phyloP scores from a whole-genome alignment of 37 sponge, comb jelly and placozoan genomes.

The Crambe crambe region DNA sequence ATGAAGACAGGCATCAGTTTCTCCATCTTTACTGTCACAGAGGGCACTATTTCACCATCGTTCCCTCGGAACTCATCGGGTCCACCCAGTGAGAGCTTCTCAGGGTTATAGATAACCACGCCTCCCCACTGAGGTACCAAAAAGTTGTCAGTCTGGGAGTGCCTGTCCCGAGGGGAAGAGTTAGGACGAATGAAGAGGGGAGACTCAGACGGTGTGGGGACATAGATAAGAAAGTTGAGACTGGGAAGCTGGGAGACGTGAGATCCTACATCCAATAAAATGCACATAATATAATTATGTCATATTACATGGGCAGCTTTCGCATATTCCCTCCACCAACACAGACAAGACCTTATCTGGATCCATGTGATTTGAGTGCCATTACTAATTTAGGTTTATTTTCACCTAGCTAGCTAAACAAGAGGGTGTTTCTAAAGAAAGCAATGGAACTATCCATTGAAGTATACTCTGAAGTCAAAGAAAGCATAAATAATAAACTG shows the following conservation, averaged over 20 bases:
- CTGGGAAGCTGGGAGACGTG: slow-evolving; percentile 75
- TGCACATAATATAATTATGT: too few species aligned
- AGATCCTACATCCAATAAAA: slow-evolving; percentile 33
- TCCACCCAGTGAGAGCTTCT: neutral
- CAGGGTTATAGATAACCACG: slow-evolving; percentile 61
- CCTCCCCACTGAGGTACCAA: slow-evolving; percentile 91
- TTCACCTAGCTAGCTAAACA: too few species aligned
- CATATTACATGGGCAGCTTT: too few species aligned
- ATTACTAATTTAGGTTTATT: too few species aligned
- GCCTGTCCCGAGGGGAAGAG: neutral
- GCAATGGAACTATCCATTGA: too few species aligned
- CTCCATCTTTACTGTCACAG: slow-evolving; percentile 46
- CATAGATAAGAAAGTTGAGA: slow-evolving; percentile 80
- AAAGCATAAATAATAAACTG: too few species aligned
- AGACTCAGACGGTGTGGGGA: slow-evolving; percentile 43
- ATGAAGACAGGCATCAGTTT: slow-evolving; percentile 72
- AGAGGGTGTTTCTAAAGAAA: too few species aligned
- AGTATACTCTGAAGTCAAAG: too few species aligned
- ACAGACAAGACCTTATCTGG: too few species aligned
- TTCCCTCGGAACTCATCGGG: neutral
- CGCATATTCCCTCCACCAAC: too few species aligned
- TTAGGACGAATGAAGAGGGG: slow-evolving; percentile 58
- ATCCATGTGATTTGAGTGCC: too few species aligned
- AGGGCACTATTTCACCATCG: neutral
- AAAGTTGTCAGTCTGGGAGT: slow-evolving; percentile 34